Base-by-base conservation (phyloP, 2,888 invertebrate species). In the Ichneumoninae sp. region DNA sequence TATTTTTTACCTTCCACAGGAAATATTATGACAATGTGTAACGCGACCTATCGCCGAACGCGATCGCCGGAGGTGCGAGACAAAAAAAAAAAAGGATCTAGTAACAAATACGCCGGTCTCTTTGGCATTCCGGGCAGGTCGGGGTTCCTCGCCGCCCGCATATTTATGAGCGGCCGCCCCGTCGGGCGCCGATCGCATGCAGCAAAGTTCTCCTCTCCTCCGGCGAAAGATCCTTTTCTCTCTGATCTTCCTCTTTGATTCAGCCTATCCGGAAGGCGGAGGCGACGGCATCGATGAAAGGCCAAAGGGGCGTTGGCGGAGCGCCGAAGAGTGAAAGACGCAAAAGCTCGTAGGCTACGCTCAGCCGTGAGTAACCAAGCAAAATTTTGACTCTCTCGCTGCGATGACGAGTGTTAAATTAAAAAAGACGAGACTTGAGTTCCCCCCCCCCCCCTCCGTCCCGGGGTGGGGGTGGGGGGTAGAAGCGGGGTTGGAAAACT, bases 331-430 rank as follows among this genome's bases (percentile, higher is more conserved):
- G 60, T 40, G 33, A 68, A 50, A 50, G 54, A 62, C 36, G 36
- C 62, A 57, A 54, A 66, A 80, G 69, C 54, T 66, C 26, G n/a
- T 44, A 54, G 3, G 22, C 30, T 13, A 36, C 3, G 44, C 3
- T 16, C 36, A 44, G 36, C 40, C 44, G 68, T 30, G 44, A 44
- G 22, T 57, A 57, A 26, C 36, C 62, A 36, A 30, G 36, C 62
- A 62, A 40, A 40, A 60, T 80, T 74, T 47, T 30, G 80, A 80
- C 54, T 78, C 68, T 68, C 50, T 10, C 68, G 76, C 70, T 76
- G 71, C 86, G 80, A 78, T 76, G 88, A 83, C 86, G 66, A 87
- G 88, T 85, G 88, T 80, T 77, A 83, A 88, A 89, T 88, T 86
- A 87, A 90, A 90, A 83, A 89, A 86, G 84, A 83, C 76, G 82